Evolutionary conservation across 1,140 invertebrate genomes (phyloP).

Genomic region (Magallana gigas): DNA sequence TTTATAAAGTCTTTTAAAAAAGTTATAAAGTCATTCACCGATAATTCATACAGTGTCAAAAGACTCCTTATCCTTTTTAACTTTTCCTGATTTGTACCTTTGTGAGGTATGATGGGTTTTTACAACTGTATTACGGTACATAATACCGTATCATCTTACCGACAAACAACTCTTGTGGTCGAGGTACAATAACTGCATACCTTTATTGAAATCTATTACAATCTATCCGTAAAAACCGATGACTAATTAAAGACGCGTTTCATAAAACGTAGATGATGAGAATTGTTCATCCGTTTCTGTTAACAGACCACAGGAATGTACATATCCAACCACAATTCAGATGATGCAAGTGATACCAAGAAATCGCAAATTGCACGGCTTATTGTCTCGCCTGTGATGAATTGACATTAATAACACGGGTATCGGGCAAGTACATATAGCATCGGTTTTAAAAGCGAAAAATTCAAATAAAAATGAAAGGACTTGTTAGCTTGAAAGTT

Average conservation of each 20-base stretch:
- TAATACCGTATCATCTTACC: background rate
- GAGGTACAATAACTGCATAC: background rate
- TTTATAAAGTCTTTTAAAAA: too few relatives aligned
- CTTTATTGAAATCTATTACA: background rate
- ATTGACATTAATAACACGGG: too few relatives aligned
- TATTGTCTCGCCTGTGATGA: too few relatives aligned
- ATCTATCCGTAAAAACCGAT: background rate
- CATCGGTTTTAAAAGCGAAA: too few relatives aligned
- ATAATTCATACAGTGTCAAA: background rate
- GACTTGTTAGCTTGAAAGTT: too few relatives aligned
- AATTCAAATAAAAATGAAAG: too few relatives aligned
- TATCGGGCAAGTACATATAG: too few relatives aligned
- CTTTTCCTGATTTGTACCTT: too few relatives aligned
- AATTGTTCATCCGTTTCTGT: background rate
- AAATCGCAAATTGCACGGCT: too few relatives aligned
- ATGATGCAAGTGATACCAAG: too few relatives aligned
- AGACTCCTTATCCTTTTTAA: background rate
- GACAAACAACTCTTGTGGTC: background rate
- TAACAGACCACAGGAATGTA: background rate
- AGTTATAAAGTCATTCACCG: too few relatives aligned
- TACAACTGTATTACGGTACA: background rate
- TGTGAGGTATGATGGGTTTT: background rate
- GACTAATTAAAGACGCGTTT: background rate
- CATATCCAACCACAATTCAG: background rate
- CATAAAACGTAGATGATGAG: background rate